These are phyloP conservation scores for Scolopax rusticola DNA, from an alignment of 2,797 vertebrate species.

Conservation along the genomic window DNA sequence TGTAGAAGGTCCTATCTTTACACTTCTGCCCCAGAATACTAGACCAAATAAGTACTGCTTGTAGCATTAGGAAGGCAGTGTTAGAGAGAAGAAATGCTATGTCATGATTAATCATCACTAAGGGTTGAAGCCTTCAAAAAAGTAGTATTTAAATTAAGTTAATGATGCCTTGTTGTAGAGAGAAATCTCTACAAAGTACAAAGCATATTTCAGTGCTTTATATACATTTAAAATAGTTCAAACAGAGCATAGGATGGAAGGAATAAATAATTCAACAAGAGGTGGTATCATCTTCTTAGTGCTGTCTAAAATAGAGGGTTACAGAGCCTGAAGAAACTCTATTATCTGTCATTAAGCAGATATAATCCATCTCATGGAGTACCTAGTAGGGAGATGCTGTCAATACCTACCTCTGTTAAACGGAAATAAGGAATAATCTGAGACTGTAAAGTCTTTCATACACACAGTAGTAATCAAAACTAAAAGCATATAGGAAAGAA, in stretches of 20 bases:
- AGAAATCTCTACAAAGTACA: background rate
- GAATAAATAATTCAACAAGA: background rate
- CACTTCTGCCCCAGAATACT: background rate
- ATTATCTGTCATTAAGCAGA: background rate
- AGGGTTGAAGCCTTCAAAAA: background rate
- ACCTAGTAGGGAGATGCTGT: background rate
- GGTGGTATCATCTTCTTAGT: background rate
- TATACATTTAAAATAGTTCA: background rate
- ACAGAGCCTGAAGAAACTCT: background rate
- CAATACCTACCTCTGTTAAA: background rate
- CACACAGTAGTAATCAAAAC: background rate
- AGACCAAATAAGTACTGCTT: background rate
- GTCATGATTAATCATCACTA: background rate
- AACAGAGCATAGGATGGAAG: background rate
- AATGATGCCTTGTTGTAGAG: background rate
- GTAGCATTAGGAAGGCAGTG: background rate
- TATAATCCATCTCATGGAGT: background rate
- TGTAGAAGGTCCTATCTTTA: background rate
- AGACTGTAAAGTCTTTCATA: background rate
- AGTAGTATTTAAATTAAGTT: background rate
- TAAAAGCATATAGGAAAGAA: background rate
- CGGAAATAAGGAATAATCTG: background rate
- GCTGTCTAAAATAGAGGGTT: background rate
- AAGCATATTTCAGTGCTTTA: background rate
- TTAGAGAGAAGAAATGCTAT: background rate